Evolutionary conservation across 92 coral and sea anemone species (phyloP).

Genomic region (Porites divaricata): DNA sequence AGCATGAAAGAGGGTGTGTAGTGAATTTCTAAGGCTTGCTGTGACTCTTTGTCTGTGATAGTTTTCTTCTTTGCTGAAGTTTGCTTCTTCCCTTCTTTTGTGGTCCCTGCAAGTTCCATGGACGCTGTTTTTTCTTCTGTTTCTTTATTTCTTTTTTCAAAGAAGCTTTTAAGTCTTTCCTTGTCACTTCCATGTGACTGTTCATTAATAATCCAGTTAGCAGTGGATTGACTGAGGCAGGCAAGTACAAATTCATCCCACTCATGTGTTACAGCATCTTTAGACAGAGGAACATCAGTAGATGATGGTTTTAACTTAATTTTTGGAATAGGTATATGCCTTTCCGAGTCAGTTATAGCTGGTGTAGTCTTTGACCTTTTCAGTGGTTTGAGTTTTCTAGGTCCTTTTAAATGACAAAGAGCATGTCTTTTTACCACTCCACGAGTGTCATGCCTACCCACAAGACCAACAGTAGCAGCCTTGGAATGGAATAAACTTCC

Average conservation of each 20-base stretch:
- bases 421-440: conserved; percentile 68
- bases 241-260: conserved; percentile 97
- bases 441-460: conserved; percentile 81
- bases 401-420: conserved; percentile 77
- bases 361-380: conserved; percentile 41
- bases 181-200: conserved; percentile 78
- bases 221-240: conserved; percentile 87
- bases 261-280: conserved; percentile 52
- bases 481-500: conserved; percentile 54
- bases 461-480: conserved; percentile 53
- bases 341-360: conserved; percentile 29
- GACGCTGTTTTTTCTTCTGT: conserved; percentile 26
- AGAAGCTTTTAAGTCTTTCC: conserved; percentile 77
- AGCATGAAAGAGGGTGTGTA: conserved; percentile 88
- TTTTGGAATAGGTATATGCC: conserved; percentile 24
- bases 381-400: conserved; percentile 75
- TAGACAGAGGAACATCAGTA: conserved; percentile 31
- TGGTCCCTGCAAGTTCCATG: not conserved
- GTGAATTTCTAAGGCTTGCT: conserved; percentile 61
- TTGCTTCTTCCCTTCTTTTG: conserved; percentile 16
- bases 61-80: conserved; percentile 33
- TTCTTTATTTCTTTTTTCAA: conserved; percentile 62
- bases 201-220: conserved; percentile 86
- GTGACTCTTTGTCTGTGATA: conserved; percentile 46
- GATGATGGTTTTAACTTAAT: conserved; percentile 22